Conservation (phyloP, 2,797 vertebrate species). For the Tragelaphus eurycerus region DNA sequence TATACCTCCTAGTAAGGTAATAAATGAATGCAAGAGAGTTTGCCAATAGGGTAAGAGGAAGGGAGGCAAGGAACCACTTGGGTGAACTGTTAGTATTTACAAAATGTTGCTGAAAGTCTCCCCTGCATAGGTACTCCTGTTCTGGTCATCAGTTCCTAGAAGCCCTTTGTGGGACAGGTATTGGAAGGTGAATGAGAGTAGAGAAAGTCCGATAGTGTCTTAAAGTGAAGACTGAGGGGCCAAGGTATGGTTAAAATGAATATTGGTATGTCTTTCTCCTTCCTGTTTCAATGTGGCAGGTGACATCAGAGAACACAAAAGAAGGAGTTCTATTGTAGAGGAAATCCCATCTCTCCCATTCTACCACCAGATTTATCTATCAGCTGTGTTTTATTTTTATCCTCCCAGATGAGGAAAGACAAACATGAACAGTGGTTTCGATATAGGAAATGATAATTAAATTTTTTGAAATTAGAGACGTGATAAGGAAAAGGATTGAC, state of each 20-base stretch:
- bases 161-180: background rate
- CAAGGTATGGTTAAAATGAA: background rate
- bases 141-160: background rate
- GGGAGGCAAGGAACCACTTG: background rate
- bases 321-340: background rate
- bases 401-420: background rate
- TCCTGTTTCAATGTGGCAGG: background rate
- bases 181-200: background rate
- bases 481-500: background rate
- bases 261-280: background rate
- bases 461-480: background rate
- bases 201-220: background rate
- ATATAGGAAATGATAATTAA: background rate
- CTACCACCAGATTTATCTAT: background rate
- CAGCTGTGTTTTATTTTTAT: constrained; percentile 53
- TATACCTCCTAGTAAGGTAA: background rate
- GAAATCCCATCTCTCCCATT: background rate
- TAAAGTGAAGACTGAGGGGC: background rate
- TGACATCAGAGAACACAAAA: background rate
- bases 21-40: background rate
- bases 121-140: background rate
- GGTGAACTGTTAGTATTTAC: background rate
- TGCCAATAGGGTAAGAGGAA: background rate
- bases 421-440: background rate
- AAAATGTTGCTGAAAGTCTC: background rate